Evolutionary conservation across 2,113 vertebrate genomes (phyloP), one percentile per base, ranked within the genome.

Genomic region (Salvator merianae): DNA sequence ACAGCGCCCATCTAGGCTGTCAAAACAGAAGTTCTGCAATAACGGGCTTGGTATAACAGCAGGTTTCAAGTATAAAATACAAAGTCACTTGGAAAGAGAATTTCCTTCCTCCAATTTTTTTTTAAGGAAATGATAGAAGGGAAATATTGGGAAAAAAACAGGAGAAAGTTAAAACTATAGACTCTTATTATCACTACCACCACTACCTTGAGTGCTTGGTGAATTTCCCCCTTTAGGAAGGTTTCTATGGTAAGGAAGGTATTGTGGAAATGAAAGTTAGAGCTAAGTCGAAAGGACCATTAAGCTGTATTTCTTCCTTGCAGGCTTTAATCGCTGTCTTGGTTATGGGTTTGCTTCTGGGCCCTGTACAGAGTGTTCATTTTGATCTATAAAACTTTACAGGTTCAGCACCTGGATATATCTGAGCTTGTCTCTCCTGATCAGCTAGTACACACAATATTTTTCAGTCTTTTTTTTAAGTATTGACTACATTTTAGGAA

Each of bases 21-120:
- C 71, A 80, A 36, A 59, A 85, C 20, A 74, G 32, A 68, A 34
- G 30, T 79, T 68, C 62, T 80, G 43, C 77, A 38, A 55, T 72
- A 34, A 63, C n/a, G 40, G 18, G 9, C 66, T 74, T 34, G 43
- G 32, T 80, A 50, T 76, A 78, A 78, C 66, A 74, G 38, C 77
- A 50, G 77, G 7, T 24, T 65, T 38, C 36, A 77, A 77, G 74
- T 74, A 74, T 32, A 53, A 43, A 59, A 13, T 71, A 84, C 77
- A 79, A 50, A 74, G 43, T 65, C 55, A 13, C n/a, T 79, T 18
- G 28, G 55, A 50, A 53, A 74, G 59, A 80, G 26, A 22, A 74
- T 38, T 74, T 66, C 70, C 16, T 69, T 20, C 50, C 22, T 18
- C 26, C 14, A 50, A 9, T 22, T 32, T 74, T 32, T 5, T 4